phyloP scores from a whole-genome alignment of 2,797 vertebrate species.

The Falco berigora region DNA sequence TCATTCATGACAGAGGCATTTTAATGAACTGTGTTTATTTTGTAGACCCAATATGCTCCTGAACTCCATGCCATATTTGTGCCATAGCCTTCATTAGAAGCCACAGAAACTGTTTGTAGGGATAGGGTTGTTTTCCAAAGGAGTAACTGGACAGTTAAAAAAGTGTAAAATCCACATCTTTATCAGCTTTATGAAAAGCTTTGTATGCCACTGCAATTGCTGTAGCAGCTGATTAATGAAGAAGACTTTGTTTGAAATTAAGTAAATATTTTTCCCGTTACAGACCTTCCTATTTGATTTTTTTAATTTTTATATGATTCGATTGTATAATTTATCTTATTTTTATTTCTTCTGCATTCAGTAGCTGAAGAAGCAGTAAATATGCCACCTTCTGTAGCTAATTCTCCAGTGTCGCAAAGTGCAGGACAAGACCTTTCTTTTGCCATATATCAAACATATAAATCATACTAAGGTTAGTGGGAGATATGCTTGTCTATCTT shows the following conservation, averaged over 20 bases:
- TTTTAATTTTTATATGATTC: background rate
- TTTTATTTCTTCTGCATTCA: background rate
- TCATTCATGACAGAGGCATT: background rate
- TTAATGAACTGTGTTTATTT: background rate
- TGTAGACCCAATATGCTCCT: background rate
- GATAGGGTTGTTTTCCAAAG: background rate
- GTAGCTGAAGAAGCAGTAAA: background rate
- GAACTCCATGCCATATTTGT: background rate
- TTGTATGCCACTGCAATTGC: background rate
- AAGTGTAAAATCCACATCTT: background rate
- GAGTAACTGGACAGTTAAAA: background rate
- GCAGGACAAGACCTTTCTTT: background rate
- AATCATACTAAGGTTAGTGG: background rate
- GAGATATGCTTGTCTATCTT: background rate
- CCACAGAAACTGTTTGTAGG: background rate
- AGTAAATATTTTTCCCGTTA: background rate
- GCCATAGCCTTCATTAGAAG: background rate
- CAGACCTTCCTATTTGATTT: background rate
- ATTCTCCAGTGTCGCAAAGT: background rate
- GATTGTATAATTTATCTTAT: background rate
- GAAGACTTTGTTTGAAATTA: background rate
- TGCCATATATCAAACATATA: background rate
- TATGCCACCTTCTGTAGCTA: background rate
- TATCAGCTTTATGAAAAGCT: background rate
- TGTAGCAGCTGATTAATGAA: background rate